Evolutionary conservation across 2,797 vertebrate species (phyloP), one percentile per base, ranked within the genome.

Genomic region (Ceyx erithaca): DNA sequence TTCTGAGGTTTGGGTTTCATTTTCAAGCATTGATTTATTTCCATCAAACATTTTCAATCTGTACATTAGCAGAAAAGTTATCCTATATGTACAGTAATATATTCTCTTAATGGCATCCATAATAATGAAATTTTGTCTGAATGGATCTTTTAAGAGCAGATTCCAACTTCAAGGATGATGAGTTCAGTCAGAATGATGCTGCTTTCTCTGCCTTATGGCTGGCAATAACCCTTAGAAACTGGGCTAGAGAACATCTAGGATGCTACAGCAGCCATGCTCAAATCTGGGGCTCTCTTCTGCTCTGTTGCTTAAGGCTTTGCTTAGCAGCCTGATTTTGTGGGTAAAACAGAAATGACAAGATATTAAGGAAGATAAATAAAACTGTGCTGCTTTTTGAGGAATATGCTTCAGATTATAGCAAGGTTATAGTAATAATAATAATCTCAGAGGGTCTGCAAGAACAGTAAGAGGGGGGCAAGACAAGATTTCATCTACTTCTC

Each of bases 21-120:
- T 93, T 90, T 46, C 89, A 86, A 67, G 80, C 79, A 92, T 51
- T 96, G 73, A 94, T 85, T 95, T 82, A 91, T 68, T 93, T 58
- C 77, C 66, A 66, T 90, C 48, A 90, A 94, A 86, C 43, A 55
- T 78, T 90, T 83, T 73, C 46, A 75, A 78, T 73, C 62, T 77
- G 55, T 40, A 68, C 89, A 68, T 87, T 94, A 92, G 62, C 58
- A 83, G 46, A 63, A 51, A 80, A 89, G 54, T 80, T 92, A 85
- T 59, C 59, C 48, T 41, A 71, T 46, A 45, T 67, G 14, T 35
- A 30, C n/a, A 43, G 43, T 62, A 85, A 93, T 96, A 80, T 75
- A 71, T 45, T 94, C 75, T 85, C 87, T 92, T 92, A 92, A 90
- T 85, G 80, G 87, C 51, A 70, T 79, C 70, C 22, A 66, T 46